A percentile compares a stretch with the other conserved stretches of the same genome.
These are phyloP conservation scores for Oreochromis grahami DNA, from an alignment of 2,797 vertebrate genomes.

Conservation along the genomic window DNA sequence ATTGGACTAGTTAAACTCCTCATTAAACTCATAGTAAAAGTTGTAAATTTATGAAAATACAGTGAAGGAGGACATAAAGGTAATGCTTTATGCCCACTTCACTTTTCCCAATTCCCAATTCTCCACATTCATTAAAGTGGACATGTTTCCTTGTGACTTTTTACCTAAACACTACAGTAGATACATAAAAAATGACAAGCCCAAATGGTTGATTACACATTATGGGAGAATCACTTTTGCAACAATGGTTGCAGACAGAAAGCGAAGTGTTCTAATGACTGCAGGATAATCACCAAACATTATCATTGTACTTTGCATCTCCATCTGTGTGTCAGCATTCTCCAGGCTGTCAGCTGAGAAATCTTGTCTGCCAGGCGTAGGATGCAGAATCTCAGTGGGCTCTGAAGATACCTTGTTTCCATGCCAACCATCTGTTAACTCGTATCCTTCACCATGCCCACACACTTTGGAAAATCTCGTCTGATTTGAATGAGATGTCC, in stretches of 20 bases:
- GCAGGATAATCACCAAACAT: neutral
- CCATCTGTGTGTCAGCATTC: constrained; percentile 3
- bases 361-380: constrained; percentile 26
- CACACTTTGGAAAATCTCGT: neutral
- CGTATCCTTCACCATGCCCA: constrained; percentile 1
- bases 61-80: neutral
- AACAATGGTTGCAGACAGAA: neutral
- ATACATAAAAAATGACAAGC: neutral
- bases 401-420: constrained; percentile 37
- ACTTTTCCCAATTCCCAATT: neutral
- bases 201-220: neutral
- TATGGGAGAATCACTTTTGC: neutral
- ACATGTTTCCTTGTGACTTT: neutral
- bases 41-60: neutral
- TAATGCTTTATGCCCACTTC: neutral
- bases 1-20: neutral
- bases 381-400: constrained; percentile 8
- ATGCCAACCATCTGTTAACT: constrained; percentile 55
- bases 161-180: neutral
- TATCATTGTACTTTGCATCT: neutral
- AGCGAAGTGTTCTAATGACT: neutral
- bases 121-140: neutral
- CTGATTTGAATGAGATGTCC: neutral
- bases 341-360: constrained; percentile 1
- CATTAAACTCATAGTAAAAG: neutral